Conservation (phyloP, 2,888 invertebrate species). For the Xylophagus ater region DNA sequence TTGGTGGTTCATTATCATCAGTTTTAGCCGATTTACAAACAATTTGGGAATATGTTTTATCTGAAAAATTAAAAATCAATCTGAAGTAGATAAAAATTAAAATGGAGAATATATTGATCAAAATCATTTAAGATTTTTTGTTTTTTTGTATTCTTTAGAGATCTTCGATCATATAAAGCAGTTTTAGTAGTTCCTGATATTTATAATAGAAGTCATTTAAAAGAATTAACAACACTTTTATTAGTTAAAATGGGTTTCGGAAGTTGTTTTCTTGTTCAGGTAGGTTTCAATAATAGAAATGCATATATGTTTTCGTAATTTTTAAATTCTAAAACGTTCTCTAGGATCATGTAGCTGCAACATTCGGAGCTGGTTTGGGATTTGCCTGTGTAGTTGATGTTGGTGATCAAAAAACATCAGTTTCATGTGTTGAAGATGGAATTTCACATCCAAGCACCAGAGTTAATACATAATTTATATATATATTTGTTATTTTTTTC, state of each 20-base stretch:
- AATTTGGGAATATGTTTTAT: constrained; percentile 78
- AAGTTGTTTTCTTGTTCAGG: constrained; percentile 46
- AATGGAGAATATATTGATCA: not conserved
- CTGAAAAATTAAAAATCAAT: constrained; percentile 64
- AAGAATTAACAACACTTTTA: constrained; percentile 71
- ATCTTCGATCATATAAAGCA: constrained; percentile 68
- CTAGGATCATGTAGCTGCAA: constrained; percentile 78
- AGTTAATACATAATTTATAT: constrained; percentile 33
- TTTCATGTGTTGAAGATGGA: constrained; percentile 94
- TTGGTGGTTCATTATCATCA: constrained; percentile 77
- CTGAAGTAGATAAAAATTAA: constrained; percentile 33
- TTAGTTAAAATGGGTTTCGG: constrained; percentile 75
- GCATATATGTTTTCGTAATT: constrained; percentile 3
- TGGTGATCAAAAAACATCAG: constrained; percentile 90
- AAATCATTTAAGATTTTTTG: too few species aligned
- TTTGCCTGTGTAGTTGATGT: constrained; percentile 92
- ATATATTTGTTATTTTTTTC: not conserved
- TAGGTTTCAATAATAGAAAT: constrained; percentile 6
- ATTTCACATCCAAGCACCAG: constrained; percentile 82
- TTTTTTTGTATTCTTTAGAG: constrained; percentile 39
- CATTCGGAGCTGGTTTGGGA: constrained; percentile 71
- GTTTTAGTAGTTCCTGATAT: constrained; percentile 84
- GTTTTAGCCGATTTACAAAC: constrained; percentile 75
- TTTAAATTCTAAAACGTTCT: constrained; percentile 38
- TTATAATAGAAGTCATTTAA: constrained; percentile 73